Percentiles rank a stretch among this genome's conserved stretches.
phyloP scores from a whole-genome alignment of 1,140 invertebrate species.

The Brachionus koreanus region DNA sequence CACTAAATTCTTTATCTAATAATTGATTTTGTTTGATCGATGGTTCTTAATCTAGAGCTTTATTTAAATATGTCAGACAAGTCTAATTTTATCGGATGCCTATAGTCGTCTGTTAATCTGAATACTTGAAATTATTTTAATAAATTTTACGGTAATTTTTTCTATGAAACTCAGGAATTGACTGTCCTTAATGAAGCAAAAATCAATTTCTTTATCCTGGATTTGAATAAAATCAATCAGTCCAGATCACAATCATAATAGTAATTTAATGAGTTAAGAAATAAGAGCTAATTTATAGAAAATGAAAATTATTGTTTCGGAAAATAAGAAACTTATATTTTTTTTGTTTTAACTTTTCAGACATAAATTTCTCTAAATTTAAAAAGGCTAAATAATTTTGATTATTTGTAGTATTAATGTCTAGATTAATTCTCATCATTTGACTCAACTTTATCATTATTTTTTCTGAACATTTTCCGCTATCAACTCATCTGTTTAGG shows the following conservation, averaged over 20 bases:
- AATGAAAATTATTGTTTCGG: neutral
- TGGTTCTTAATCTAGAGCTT: neutral
- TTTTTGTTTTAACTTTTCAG: too few relatives aligned
- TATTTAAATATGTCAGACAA: constrained; percentile 3
- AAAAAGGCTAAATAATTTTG: too few relatives aligned
- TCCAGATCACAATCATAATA: neutral
- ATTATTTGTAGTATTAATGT: too few relatives aligned
- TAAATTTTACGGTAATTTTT: neutral
- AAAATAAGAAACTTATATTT: too few relatives aligned
- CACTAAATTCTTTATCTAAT: neutral
- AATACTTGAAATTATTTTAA: neutral
- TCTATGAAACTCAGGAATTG: neutral
- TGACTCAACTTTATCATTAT: too few relatives aligned
- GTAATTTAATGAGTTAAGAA: neutral
- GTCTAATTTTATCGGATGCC: neutral
- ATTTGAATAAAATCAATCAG: neutral
- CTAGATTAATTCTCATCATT: too few relatives aligned
- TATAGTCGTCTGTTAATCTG: neutral
- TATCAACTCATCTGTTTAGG: too few relatives aligned
- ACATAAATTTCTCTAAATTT: too few relatives aligned
- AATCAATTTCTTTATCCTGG: neutral
- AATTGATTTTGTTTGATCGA: constrained; percentile 3
- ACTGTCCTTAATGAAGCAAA: neutral
- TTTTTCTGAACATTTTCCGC: too few relatives aligned
- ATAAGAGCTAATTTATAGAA: neutral